A percentile compares a stretch with the other conserved stretches of the same genome.
Evolutionary conservation across 1,140 invertebrate genomes (phyloP).

Genomic region (Portunus trituberculatus): DNA sequence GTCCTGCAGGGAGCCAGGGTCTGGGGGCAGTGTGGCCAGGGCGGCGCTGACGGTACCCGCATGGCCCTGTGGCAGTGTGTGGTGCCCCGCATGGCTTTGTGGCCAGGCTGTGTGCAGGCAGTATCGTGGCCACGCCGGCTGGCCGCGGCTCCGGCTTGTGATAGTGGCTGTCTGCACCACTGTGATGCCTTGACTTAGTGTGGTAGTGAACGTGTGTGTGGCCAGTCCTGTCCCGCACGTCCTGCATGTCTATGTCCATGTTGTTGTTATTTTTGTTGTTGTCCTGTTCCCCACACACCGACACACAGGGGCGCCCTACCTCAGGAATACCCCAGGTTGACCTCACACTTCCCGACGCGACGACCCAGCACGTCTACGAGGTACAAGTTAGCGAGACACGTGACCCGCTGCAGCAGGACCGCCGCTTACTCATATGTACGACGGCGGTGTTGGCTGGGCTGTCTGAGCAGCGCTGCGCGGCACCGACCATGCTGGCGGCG

Average conservation of each 20-base stretch:
- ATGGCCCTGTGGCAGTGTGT: neutral
- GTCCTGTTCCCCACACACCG: constrained; percentile 37
- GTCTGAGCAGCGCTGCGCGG: neutral
- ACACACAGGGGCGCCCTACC: constrained; percentile 51
- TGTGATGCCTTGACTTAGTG: constrained; percentile 62
- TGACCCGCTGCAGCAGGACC: neutral
- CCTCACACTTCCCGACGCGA: constrained; percentile 5
- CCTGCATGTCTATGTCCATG: constrained; percentile 39
- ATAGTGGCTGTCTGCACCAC: constrained; percentile 63
- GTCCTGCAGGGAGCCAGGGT: neutral
- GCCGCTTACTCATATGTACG: neutral
- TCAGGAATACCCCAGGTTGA: constrained; percentile 50
- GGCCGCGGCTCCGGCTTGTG: constrained; percentile 52
- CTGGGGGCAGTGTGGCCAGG: neutral
- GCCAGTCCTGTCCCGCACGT: constrained; percentile 42
- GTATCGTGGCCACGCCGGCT: constrained; percentile 48
- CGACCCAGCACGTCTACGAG: neutral
- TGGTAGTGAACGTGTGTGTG: constrained; percentile 53
- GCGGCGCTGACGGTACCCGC: neutral
- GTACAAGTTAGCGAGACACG: constrained; percentile 8
- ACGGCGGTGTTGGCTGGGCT: neutral
- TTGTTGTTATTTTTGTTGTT: constrained; percentile 34
- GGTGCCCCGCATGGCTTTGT: neutral
- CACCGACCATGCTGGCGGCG: too few relatives aligned
- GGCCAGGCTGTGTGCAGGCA: neutral